Evolutionary conservation across 2,888 invertebrate genomes (phyloP).

Genomic region (Patella ulyssiponensis): DNA sequence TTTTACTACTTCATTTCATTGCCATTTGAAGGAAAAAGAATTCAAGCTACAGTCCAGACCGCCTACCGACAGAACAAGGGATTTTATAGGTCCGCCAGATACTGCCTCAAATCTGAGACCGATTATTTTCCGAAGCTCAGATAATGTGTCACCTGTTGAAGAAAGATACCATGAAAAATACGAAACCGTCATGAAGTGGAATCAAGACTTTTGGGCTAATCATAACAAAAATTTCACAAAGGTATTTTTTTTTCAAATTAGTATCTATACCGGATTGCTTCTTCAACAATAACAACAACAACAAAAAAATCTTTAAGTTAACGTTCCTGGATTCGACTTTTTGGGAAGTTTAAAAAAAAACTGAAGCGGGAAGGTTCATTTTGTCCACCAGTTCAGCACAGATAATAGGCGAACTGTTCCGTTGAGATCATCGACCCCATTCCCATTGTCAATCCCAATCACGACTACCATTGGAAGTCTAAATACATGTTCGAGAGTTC

Average conservation of each 20-base stretch:
- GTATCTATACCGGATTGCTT: too few relatives aligned
- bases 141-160: constrained; percentile 80
- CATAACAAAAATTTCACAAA: constrained; percentile 85
- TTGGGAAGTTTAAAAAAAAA: neutral
- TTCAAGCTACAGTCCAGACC: constrained; percentile 13
- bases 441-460: too few relatives aligned
- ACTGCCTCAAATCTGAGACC: constrained; percentile 84
- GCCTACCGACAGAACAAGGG: constrained; percentile 62
- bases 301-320: neutral
- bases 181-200: constrained; percentile 84
- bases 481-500: neutral
- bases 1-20: neutral
- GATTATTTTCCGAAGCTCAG: constrained; percentile 78
- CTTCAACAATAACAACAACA: neutral
- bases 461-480: too few relatives aligned
- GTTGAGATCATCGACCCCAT: too few relatives aligned
- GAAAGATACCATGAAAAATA: constrained; percentile 78
- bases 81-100: constrained; percentile 87
- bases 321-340: neutral
- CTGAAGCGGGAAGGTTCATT: neutral
- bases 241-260: constrained; percentile 70
- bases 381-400: neutral
- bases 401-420: too few relatives aligned
- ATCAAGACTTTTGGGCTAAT: constrained; percentile 86
- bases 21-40: constrained; percentile 5